Base-by-base conservation (phyloP, 1,140 invertebrate species). In the Philopotamus ludificatus region DNA sequence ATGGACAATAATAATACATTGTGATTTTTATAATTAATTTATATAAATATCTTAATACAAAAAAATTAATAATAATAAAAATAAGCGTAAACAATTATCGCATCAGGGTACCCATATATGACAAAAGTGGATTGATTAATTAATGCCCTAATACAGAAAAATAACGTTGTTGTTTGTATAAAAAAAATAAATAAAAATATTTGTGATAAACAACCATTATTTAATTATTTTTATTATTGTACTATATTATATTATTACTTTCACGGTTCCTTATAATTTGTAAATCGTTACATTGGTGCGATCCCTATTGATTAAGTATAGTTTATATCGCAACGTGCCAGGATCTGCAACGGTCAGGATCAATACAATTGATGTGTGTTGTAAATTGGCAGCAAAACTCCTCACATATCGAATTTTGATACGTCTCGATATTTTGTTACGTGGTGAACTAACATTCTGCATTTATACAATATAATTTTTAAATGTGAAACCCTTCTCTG, bases 71-170 rank as follows among this genome's bases (percentile, higher is more conserved):
- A 57, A 34, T 57, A 57, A 60, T 60, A 60, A 47, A 41, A 51
- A 41, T 68, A 68, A 68, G 58, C 63, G 63, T 68, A 65, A 65
- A 68, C 66, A 65, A 67, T 65, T 68, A 68, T 68, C 67, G 67
- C 67, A 68, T 68, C 67, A 68, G 67, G 67, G 67, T 68, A 68
- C 63, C 63, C 63, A 45, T 34, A 59, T 67, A 54, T 50, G 50
- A 61, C 50, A 63, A 67, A 63, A 63, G 55, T 61, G 54, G 65
- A 63, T 55, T 44, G 61, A 67, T 67, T 63, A 55, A 67, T 57
- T 58, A 67, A 42, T 57, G 57, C 66, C 66, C 66, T 59, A 28
- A 53, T 50, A 50, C 53, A 59, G 18, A 54, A 54, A 28, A 54
- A 22, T 23, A 66, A 49, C 62, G 58, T 67, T 63, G 65, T 65